Conservation (phyloP, 2,113 vertebrate genomes). For the Petroica traversi region DNA sequence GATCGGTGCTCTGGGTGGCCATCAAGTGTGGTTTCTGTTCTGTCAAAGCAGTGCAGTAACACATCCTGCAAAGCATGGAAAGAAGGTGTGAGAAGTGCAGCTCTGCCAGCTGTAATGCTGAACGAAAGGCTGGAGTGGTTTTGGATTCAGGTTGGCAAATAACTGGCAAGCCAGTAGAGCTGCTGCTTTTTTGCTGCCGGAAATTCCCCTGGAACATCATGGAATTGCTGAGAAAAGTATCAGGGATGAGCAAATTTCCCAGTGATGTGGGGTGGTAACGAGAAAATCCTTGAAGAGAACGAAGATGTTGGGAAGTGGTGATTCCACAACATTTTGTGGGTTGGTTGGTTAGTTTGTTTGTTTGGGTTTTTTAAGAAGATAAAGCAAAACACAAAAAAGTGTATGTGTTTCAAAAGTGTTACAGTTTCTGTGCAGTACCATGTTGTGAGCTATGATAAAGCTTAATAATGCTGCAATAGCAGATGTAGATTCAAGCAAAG, state of each 20-base stretch:
- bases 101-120: not conserved
- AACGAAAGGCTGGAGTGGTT: not conserved
- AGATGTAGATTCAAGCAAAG: not conserved
- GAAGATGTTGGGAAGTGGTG: not conserved
- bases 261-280: fast-evolving
- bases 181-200: not conserved
- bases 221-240: not conserved
- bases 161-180: not conserved
- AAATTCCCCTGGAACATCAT: not conserved
- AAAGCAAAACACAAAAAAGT: not conserved
- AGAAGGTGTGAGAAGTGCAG: not conserved
- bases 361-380: not conserved
- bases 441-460: not conserved
- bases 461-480: not conserved
- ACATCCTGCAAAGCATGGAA: fast-evolving
- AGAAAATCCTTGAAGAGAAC: not conserved
- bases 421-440: fast-evolving
- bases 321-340: too few relatives aligned
- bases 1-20: not conserved
- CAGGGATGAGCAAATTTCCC: not conserved
- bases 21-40: not conserved
- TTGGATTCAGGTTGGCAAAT: not conserved
- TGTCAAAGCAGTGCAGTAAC: not conserved
- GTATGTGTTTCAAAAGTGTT: fast-evolving
- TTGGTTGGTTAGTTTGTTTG: not conserved